Percentiles rank a stretch among this genome's conserved stretches.
phyloP scores from a whole-genome alignment of 2,797 vertebrate genomes.

The Coregonus ussuriensis region DNA sequence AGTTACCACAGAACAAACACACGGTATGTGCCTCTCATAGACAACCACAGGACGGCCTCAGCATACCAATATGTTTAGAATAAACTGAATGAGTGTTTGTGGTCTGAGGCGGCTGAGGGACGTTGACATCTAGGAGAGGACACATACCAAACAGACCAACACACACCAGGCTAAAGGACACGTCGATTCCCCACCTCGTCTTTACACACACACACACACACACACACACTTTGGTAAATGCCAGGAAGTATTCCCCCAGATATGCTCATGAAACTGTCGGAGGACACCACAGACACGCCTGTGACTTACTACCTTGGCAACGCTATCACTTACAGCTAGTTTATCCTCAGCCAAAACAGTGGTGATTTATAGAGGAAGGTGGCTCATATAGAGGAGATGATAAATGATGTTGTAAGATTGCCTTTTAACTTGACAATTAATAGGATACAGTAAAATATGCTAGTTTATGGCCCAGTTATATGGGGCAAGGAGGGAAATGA shows the following conservation, averaged over 20 bases:
- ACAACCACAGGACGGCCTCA: background rate
- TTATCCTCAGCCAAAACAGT: slow-evolving; percentile 26
- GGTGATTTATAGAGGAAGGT: slow-evolving; percentile 30
- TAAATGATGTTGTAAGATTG: slow-evolving; percentile 40
- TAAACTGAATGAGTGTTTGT: background rate
- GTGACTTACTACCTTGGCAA: background rate
- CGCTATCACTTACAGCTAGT: background rate
- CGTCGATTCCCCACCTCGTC: slow-evolving; percentile 35
- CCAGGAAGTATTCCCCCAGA: slow-evolving; percentile 39
- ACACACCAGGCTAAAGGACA: slow-evolving; percentile 25
- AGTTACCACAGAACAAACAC: background rate
- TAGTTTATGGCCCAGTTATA: slow-evolving; percentile 34
- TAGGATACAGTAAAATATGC: slow-evolving; percentile 52
- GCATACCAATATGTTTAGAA: background rate
- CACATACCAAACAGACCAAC: background rate
- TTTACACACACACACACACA: slow-evolving; percentile 45
- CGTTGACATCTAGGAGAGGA: background rate
- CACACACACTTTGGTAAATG: slow-evolving; percentile 37
- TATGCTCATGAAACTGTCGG: background rate
- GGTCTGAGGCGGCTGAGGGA: background rate
- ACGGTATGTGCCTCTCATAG: background rate
- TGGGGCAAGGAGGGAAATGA: slow-evolving; percentile 4
- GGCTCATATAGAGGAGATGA: slow-evolving; percentile 33
- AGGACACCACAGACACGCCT: background rate
- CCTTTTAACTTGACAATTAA: slow-evolving; percentile 63